Evolutionary conservation across 1,140 invertebrate species (phyloP).

Genomic region (Scaptodrosophila lebanonensis): DNA sequence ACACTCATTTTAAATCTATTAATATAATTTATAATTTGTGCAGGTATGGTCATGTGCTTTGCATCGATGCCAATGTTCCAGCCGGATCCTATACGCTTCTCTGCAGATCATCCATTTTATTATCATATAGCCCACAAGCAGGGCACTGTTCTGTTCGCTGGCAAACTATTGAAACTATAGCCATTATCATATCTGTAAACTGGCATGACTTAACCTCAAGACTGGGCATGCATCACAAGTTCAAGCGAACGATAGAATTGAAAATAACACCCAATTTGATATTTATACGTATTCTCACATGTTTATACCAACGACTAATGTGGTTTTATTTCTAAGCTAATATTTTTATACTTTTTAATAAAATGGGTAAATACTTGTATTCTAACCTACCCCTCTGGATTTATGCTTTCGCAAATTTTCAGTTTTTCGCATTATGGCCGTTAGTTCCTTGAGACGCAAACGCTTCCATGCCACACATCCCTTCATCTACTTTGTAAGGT

Average conservation of each 20-base stretch:
- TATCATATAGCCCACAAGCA: conserved; percentile 31
- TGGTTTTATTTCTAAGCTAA: too few species aligned
- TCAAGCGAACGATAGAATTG: too few species aligned
- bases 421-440: conserved; percentile 55
- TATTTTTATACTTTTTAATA: conserved; percentile 22
- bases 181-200: too few species aligned
- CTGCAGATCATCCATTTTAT: conserved; percentile 43
- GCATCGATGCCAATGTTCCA: conserved; percentile 40
- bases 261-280: too few species aligned
- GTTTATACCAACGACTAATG: too few species aligned
- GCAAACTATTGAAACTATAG: conserved; percentile 12
- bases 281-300: too few species aligned
- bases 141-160: conserved; percentile 32
- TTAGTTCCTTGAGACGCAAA: conserved; percentile 33
- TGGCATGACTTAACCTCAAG: conserved; percentile 13
- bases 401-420: conserved; percentile 7
- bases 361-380: conserved; percentile 4
- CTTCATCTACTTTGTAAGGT: conserved; percentile 45
- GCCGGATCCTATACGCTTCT: conserved; percentile 32
- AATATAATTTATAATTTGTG: conserved; percentile 23
- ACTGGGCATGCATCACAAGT: conserved; percentile 19
- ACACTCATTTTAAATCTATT: too few species aligned
- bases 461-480: conserved; percentile 46
- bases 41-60: conserved; percentile 24
- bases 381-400: background rate